A percentile compares a stretch with the other conserved stretches of the same genome.
phyloP scores from a whole-genome alignment of 2,888 invertebrate species.

The Bursaphelenchus okinawaensis region DNA sequence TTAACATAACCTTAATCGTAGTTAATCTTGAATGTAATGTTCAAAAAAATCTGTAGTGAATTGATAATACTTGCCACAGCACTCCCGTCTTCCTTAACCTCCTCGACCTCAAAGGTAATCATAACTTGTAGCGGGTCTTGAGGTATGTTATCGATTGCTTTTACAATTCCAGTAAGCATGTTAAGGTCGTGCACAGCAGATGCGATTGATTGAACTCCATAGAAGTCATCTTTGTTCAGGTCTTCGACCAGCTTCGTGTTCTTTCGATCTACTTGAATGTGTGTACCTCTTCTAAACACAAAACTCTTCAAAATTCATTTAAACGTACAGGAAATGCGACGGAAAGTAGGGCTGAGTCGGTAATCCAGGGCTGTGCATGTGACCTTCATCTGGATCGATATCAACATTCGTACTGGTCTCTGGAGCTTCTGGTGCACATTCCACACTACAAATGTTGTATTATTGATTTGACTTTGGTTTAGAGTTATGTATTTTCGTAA shows the following conservation, averaged over 20 bases:
- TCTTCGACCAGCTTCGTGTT: conserved; percentile 9
- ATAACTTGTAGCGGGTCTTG: not conserved
- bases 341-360: not conserved
- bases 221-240: conserved; percentile 11
- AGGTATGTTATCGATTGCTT: not conserved
- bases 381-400: too few relatives aligned
- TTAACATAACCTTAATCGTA: not conserved
- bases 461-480: too few relatives aligned
- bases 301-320: not conserved
- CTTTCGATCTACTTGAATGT: conserved; percentile 6
- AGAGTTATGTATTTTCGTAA: too few relatives aligned
- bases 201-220: not conserved
- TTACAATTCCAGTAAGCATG: not conserved
- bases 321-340: not conserved
- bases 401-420: too few relatives aligned
- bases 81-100: not conserved
- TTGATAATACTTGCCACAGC: not conserved
- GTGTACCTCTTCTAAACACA: conserved; percentile 5
- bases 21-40: too few relatives aligned
- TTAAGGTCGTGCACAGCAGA: not conserved
- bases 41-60: too few relatives aligned
- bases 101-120: not conserved
- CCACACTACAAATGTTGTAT: too few relatives aligned
- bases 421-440: too few relatives aligned
- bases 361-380: not conserved